Evolutionary conservation across 2,113 vertebrate species (phyloP), one percentile per base, ranked within the genome.

Genomic region (Dipodomys ordii): DNA sequence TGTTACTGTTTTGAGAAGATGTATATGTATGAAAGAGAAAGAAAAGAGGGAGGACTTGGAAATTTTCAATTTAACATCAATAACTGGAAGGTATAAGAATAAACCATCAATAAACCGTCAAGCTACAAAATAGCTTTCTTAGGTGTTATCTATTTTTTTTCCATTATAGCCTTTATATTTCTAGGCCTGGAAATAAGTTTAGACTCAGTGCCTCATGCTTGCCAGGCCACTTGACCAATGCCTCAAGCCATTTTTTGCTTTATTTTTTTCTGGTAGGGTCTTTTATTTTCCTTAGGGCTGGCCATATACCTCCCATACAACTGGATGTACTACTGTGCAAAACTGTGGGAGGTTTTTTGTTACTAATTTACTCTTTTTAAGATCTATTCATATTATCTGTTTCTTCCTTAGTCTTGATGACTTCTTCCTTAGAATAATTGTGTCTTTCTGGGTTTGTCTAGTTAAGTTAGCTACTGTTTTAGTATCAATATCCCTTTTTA

Each of bases 401-500:
- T 93, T 93, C 39, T 86, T 92, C 72, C 65, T 91, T 22, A 30
- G 27, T 78, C 39, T 39, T 39, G 39, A 39, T 39, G 39, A 39
- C 6, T 39, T 39, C 39, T 39, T 39, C 39, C 39, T 39, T 16
- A 81, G 39, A 35, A 0, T 81, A 90, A 67, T 84, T 19, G 6
- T 81, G 7, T 86, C 30, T 79, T 94, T 87, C 81, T 94, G 57
- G 72, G 28, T 94, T 72, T 91, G 83, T 91, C 96, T 67, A 60
- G 87, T 35, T 83, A 80, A 60, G 87, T 35, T 83, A 80, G 87
- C 19, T 81, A n/a, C 76, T 67, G 72, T 88, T 49, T 89, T 76
- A 11, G 23, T 30, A 39, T 94, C 91, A 64, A 57, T 80, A 78
- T 68, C 87, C 13, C 28, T 46, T 88, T 92, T 91, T 89, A 93